phyloP scores from a whole-genome alignment of 2,113 vertebrate genomes.

The Marcusenius ussheri region DNA sequence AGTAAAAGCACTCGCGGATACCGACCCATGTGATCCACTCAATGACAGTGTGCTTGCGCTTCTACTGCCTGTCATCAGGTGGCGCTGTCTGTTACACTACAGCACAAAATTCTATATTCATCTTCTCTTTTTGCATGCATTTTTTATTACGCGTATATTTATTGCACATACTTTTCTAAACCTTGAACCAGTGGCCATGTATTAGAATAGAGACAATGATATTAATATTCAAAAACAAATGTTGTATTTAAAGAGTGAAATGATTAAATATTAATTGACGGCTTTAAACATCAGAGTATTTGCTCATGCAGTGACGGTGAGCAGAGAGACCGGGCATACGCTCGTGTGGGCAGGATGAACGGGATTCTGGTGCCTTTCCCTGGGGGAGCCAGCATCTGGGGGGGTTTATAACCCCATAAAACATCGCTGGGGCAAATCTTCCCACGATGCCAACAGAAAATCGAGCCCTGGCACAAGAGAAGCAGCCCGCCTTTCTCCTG shows the following conservation, averaged over 20 bases:
- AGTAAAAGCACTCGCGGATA: neutral
- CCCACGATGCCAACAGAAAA: neutral
- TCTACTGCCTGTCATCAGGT: conserved; percentile 30
- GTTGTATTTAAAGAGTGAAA: neutral
- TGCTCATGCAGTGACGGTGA: neutral
- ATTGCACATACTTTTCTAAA: neutral
- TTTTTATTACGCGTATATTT: neutral
- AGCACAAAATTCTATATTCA: neutral
- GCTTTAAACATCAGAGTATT: neutral
- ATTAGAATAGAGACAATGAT: neutral
- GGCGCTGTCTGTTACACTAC: conserved; percentile 38
- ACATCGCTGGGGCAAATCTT: neutral
- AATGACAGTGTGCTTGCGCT: neutral
- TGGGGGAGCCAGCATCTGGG: neutral
- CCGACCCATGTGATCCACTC: neutral
- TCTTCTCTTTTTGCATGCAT: neutral
- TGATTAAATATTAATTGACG: neutral
- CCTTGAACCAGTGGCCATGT: neutral
- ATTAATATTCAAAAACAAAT: neutral
- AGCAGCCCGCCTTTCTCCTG: neutral
- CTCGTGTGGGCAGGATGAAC: neutral
- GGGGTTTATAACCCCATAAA: neutral
- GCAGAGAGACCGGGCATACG: neutral
- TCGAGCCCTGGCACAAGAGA: neutral
- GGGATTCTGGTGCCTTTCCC: neutral